Evolutionary conservation across 2,113 vertebrate genomes (phyloP), one percentile per base, ranked within the genome.

Genomic region (Rhinopomastus cyanomelas): DNA sequence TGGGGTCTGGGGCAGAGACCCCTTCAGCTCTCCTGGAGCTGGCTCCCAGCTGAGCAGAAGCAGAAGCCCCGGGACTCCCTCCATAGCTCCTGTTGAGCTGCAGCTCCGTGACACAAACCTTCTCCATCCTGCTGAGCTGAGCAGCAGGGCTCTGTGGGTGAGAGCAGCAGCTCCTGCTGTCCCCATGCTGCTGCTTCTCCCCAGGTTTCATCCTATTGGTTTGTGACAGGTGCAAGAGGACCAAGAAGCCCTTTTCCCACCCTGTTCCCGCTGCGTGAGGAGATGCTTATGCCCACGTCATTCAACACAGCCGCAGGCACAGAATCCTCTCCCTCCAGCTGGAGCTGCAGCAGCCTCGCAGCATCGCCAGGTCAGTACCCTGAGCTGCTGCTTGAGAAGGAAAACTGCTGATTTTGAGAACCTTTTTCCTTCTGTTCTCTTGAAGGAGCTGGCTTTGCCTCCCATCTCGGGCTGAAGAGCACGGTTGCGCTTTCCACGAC

Each of bases 281-380:
- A 42, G 39, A 42, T 42, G 15, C 39, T 42, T 42, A 15, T 42
- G 42, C 9, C 51, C 49, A 2, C 4, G 1, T 12, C 16, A 1
- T 7, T 39, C 17, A 11, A 30, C 23, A 5, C 0, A 0, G 39
- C 51, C 21, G 12, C 0, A 0, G 30, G 25, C 5, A 2, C 1
- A 4, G 2, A 0, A 30, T 57, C 46, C 8, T 8, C 11, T 81
- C 21, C 32, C 12, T 57, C 27, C 37, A 29, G 30, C 30, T 25
- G 39, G 52, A 79, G 30, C 39, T 85, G 36, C 34, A 26, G 36
- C 0, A 0, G 30, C 52, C 21, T 69, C 7, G 2, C 78, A 52
- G 49, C 26, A 9, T 12, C 3, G 3, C 32, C 51, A 53, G 16
- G 23, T 68, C 37, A 44, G 51, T 76, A 32, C 32, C 75, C 30